Conservation (phyloP, 2,113 vertebrate genomes). For the Naja naja region DNA sequence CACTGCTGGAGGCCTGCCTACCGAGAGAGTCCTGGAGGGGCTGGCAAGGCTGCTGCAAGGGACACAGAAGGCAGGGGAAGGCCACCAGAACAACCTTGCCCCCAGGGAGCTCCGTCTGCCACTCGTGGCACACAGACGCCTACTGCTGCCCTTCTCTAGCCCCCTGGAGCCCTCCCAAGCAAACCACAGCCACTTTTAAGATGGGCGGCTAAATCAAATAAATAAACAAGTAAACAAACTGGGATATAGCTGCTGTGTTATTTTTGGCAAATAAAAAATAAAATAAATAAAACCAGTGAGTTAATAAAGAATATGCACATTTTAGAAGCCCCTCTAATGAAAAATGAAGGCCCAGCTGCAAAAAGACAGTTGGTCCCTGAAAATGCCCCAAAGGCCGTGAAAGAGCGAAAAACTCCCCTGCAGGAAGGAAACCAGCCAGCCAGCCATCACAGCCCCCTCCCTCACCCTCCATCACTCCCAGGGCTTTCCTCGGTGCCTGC, state of each 20-base stretch:
- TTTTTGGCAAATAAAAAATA: neutral
- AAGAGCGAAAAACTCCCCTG: too few species aligned
- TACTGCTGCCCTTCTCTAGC: neutral
- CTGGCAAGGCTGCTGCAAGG: neutral
- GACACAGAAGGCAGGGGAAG: neutral
- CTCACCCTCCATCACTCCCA: too few species aligned
- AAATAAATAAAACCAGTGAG: neutral
- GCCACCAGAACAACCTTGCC: neutral
- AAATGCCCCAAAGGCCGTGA: neutral
- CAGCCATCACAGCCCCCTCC: too few species aligned
- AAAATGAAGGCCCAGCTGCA: neutral
- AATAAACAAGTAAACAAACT: neutral
- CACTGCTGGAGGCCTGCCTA: neutral
- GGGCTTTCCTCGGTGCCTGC: neutral
- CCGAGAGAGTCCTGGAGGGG: neutral
- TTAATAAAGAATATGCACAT: neutral
- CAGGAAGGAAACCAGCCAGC: neutral
- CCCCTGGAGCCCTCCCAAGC: neutral
- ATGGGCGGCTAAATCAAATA: neutral
- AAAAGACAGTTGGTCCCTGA: neutral
- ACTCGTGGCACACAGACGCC: neutral
- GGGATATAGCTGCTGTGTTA: neutral
- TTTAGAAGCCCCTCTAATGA: neutral
- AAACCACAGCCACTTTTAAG: neutral
- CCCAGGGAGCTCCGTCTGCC: neutral